These are phyloP conservation scores for Schrankia costaestrigalis DNA, from an alignment of 2,888 invertebrate genomes.

Conservation along the genomic window DNA sequence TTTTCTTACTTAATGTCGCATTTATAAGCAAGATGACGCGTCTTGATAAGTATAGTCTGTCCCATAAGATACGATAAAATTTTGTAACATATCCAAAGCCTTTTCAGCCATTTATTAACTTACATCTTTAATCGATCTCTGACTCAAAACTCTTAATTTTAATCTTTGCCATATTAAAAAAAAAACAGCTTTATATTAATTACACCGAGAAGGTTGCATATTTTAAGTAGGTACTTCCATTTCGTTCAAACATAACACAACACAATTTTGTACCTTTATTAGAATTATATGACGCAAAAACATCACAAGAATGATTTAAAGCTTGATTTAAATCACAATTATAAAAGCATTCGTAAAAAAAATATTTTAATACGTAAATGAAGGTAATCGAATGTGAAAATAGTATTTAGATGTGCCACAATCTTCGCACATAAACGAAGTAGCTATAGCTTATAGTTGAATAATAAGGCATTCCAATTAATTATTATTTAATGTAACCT, in stretches of 20 bases:
- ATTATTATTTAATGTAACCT: conserved; percentile 8
- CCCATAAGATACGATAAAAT: no score
- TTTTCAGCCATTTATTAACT: conserved; percentile 13
- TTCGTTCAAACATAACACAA: no score
- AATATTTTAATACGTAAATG: no score
- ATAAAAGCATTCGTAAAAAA: no score
- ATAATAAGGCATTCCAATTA: conserved; percentile 38
- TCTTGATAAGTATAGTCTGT: no score
- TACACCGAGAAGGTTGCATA: not conserved
- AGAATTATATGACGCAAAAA: conserved; percentile 12
- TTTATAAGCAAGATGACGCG: no score
- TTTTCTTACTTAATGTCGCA: no score
- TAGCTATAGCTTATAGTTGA: conserved; percentile 15
- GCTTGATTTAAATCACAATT: conserved; percentile 9
- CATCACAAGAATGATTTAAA: conserved; percentile 31
- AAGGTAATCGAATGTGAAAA: conserved; percentile 10
- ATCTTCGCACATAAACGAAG: conserved; percentile 11
- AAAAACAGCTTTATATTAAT: not conserved
- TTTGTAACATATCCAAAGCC: conserved; percentile 25
- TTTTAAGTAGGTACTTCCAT: no score
- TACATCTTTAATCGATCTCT: conserved; percentile 1
- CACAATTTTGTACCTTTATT: conserved; percentile 12
- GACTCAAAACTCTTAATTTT: conserved; percentile 6
- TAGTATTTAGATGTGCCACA: conserved; percentile 31
- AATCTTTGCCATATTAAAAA: conserved; percentile 6